phyloP scores from a whole-genome alignment of 1,140 invertebrate species.

The Saccostrea echinata region DNA sequence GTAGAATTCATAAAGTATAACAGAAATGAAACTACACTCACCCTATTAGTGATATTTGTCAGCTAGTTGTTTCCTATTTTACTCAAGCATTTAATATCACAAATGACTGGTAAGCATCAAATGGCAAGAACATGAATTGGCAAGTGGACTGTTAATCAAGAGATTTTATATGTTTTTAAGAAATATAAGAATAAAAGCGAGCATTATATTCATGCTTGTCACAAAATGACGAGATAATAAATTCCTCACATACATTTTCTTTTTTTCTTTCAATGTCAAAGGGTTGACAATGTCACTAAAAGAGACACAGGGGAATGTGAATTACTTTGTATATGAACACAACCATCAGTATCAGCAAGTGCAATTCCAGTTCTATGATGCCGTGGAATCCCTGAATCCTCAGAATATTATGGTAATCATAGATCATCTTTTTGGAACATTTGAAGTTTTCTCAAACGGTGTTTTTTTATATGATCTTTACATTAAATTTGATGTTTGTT shows the following conservation, averaged over 20 bases:
- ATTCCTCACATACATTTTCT: background rate
- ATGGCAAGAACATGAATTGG: too few relatives aligned
- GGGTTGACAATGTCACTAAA: slow-evolving; percentile 88
- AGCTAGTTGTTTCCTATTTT: too few relatives aligned
- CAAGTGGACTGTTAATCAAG: background rate
- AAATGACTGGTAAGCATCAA: too few relatives aligned
- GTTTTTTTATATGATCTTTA: background rate
- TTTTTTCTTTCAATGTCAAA: slow-evolving; percentile 52
- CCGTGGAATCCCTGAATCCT: slow-evolving; percentile 89
- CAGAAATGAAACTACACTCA: too few relatives aligned
- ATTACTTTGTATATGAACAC: slow-evolving; percentile 91
- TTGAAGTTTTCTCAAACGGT: background rate
- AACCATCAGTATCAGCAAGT: slow-evolving; percentile 88
- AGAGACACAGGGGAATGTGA: slow-evolving; percentile 81
- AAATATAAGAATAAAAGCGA: background rate
- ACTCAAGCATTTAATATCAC: too few relatives aligned
- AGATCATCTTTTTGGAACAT: background rate
- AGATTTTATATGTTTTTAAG: background rate
- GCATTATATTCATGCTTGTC: background rate
- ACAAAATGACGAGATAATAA: background rate
- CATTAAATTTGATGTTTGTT: background rate
- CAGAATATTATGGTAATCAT: slow-evolving; percentile 88
- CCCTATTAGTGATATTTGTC: too few relatives aligned
- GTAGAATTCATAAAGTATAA: too few relatives aligned
- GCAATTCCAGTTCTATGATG: slow-evolving; percentile 87